These are phyloP conservation scores for Rhizoglyphus robini DNA, from an alignment of 1,140 invertebrate species.

Conservation along the genomic window DNA sequence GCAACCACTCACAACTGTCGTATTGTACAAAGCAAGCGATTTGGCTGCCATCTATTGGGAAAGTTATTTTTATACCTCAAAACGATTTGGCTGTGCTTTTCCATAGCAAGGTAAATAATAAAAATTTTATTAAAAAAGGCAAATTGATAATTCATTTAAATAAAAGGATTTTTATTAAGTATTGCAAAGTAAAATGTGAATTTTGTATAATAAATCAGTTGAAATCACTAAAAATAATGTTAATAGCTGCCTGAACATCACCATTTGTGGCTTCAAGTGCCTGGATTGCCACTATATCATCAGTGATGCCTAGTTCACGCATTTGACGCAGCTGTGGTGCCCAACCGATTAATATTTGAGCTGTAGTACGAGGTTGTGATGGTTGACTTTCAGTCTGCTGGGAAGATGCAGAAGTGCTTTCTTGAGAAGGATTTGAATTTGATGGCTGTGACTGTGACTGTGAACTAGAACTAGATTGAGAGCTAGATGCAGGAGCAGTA, in stretches of 20 bases:
- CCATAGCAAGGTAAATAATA: too few species aligned
- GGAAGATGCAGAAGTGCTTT: background rate
- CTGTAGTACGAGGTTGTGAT: background rate
- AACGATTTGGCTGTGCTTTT: too few species aligned
- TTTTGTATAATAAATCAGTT: background rate
- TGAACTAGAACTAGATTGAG: background rate
- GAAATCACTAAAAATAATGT: constrained; percentile 37
- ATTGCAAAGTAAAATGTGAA: background rate
- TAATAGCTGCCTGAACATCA: constrained; percentile 38
- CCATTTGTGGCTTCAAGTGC: constrained; percentile 38
- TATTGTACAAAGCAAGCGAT: background rate
- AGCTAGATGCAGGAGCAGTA: background rate
- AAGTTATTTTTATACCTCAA: too few species aligned
- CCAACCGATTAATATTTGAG: constrained; percentile 14
- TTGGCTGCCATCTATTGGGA: background rate
- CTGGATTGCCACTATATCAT: constrained; percentile 36
- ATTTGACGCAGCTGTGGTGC: constrained; percentile 34
- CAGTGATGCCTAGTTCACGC: constrained; percentile 39
- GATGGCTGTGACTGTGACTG: background rate
- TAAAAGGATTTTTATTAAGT: too few species aligned
- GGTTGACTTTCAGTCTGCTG: background rate
- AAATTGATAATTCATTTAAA: background rate
- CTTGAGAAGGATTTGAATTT: background rate
- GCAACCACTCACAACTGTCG: background rate
- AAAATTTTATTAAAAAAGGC: background rate